Base-by-base conservation (phyloP, 2,888 invertebrate genomes). In the Ectemnius lituratus region DNA sequence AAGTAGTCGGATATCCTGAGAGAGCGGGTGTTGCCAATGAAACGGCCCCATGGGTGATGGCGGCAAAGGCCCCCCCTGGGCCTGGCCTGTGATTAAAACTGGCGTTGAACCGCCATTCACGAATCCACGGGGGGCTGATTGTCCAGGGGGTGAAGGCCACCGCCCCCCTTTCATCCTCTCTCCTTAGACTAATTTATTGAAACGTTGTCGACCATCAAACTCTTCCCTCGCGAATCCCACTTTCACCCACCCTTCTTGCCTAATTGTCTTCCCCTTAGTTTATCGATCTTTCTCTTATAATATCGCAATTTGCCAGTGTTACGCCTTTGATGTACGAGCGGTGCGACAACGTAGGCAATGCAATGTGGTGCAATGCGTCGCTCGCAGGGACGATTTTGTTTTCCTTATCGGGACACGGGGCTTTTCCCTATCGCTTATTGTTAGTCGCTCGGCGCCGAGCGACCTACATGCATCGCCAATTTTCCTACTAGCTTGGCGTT, bases 41-140 rank as follows among this genome's bases (percentile, higher is more conserved):
- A 85, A 86, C 73, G 79, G 83, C 84, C 85, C 86, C 85, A 84
- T 83, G 87, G 85, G 88, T 79, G 81, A 79, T 75, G 73, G 70
- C 73, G 62, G 70, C 5, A 65, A 16, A 14, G 14, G 75, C 71
- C 73, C 85, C 86, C 86, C 76, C 82, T 75, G 83, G 73, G 37
- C 37, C 84, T 76, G 86, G 80, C 76, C 63, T 76, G 88, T 90
- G 90, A 90, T 90, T 90, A 90, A 90, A 90, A 88, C 87, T 85
- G 86, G 83, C 86, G 81, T 82, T 81, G 74, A 84, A 84, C 78
- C 81, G 80, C 79, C 80, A 81, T 77, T 82, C 76, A 80, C 84
- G 81, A 75, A 88, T 81, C 90, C 73, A 82, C 87, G 87, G 90
- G 90, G 88, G 90, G 88, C 85, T 88, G 90, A 90, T 90, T 90